phyloP scores from a whole-genome alignment of 2,888 invertebrate species.

The Argyra leucocephala region DNA sequence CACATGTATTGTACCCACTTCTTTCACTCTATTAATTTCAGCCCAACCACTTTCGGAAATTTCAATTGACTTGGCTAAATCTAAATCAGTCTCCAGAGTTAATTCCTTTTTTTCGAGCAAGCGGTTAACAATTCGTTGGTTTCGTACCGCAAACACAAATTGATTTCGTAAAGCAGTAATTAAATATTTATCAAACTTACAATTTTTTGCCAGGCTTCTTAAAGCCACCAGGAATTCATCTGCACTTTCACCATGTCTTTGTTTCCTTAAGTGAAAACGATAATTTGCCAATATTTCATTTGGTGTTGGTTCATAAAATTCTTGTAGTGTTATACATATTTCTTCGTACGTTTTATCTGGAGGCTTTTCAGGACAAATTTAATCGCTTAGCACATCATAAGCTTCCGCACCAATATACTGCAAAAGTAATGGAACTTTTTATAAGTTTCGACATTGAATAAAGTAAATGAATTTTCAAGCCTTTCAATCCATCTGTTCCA shows the following conservation, averaged over 20 bases:
- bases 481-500: too few relatives aligned
- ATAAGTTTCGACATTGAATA: too few relatives aligned
- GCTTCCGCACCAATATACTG: background rate
- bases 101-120: constrained; percentile 25
- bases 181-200: constrained; percentile 26
- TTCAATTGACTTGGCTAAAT: constrained; percentile 26
- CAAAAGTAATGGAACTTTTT: background rate
- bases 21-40: background rate
- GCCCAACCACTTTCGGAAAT: constrained; percentile 22
- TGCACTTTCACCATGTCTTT: constrained; percentile 14
- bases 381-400: background rate
- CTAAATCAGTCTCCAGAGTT: constrained; percentile 23
- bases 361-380: background rate
- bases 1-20: background rate
- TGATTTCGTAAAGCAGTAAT: constrained; percentile 26
- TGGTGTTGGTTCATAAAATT: constrained; percentile 19
- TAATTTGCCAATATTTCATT: constrained; percentile 27
- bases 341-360: constrained; percentile 1
- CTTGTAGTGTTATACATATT: background rate
- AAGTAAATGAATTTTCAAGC: too few relatives aligned
- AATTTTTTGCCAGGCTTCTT: constrained; percentile 20
- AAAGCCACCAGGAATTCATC: background rate
- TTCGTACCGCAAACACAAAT: constrained; percentile 25
- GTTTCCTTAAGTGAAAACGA: constrained; percentile 23
- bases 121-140: constrained; percentile 24